Conservation (phyloP, 1,140 invertebrate species). For the Cylas formicarius region DNA sequence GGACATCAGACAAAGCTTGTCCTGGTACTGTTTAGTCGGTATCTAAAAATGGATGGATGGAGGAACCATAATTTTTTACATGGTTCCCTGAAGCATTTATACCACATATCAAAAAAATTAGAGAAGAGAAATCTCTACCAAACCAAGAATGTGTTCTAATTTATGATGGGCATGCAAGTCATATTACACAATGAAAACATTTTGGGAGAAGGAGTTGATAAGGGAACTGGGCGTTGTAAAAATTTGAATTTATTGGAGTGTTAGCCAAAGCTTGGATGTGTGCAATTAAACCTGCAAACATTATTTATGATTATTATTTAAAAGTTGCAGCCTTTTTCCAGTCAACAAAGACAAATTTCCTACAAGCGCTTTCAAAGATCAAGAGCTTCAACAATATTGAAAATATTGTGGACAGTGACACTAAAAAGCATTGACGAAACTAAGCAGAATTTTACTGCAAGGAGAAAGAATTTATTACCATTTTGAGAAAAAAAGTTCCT, state of each 20-base stretch:
- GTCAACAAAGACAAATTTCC: conserved; percentile 10
- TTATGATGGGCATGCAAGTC: conserved; percentile 13
- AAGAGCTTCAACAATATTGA: too few relatives aligned
- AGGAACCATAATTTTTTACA: conserved; percentile 26
- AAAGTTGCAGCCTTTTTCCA: conserved; percentile 7
- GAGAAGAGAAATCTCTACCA: neutral
- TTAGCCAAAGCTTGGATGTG: conserved; percentile 3
- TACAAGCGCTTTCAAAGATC: conserved; percentile 1
- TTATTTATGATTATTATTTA: conserved; percentile 12
- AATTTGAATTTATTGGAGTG: conserved; percentile 9
- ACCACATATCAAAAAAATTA: conserved; percentile 1
- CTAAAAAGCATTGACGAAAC: too few relatives aligned
- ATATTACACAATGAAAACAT: conserved; percentile 14
- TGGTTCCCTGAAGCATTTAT: conserved; percentile 25
- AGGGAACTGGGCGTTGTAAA: conserved; percentile 4
- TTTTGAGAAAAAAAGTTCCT: too few relatives aligned
- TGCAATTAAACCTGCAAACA: conserved; percentile 1
- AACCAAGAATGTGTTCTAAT: conserved; percentile 8
- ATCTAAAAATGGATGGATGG: conserved; percentile 36
- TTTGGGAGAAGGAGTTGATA: conserved; percentile 8
- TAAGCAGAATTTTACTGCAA: too few relatives aligned
- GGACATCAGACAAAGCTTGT: conserved; percentile 26
- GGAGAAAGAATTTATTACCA: too few relatives aligned
- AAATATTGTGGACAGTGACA: too few relatives aligned
- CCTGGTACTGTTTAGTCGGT: conserved; percentile 33